Percentiles rank a stretch among this genome's conserved stretches.
phyloP scores from a whole-genome alignment of 2,888 invertebrate genomes.

The Hydroisotoma schaefferi region DNA sequence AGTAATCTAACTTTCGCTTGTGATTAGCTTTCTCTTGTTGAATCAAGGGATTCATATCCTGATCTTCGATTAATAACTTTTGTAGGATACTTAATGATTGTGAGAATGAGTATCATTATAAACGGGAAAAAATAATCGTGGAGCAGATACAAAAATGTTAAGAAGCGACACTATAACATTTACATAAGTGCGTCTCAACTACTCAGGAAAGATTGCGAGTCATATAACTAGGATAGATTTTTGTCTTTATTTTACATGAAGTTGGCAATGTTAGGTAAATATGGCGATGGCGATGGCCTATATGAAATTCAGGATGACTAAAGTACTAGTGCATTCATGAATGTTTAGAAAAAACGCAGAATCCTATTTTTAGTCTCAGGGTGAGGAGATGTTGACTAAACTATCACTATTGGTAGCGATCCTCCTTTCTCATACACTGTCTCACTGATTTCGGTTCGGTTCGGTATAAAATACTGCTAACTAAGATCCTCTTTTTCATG shows the following conservation, averaged over 20 bases:
- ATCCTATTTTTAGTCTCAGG: slow-evolving; percentile 47
- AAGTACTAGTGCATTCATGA: neutral
- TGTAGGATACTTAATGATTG: no score
- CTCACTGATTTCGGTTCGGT: slow-evolving; percentile 17
- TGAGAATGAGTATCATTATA: no score
- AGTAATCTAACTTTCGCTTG: no score
- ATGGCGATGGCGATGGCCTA: slow-evolving; percentile 6
- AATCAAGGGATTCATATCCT: no score
- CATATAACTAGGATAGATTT: slow-evolving; percentile 1
- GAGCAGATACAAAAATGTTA: no score
- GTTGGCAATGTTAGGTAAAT: neutral
- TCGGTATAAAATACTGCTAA: slow-evolving; percentile 9
- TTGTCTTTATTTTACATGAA: neutral
- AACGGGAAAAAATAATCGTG: no score
- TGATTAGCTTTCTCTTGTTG: no score
- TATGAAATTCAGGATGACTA: neutral
- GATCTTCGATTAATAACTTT: no score
- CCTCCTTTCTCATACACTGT: neutral
- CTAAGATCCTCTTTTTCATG: slow-evolving; percentile 14
- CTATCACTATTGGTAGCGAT: neutral
- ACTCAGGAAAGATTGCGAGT: no score
- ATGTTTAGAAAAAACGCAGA: slow-evolving; percentile 19
- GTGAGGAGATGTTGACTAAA: slow-evolving; percentile 29
- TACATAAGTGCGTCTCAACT: no score
- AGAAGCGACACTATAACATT: no score